Evolutionary conservation across 1,140 invertebrate genomes (phyloP).

Genomic region (Sitophilus oryzae): DNA sequence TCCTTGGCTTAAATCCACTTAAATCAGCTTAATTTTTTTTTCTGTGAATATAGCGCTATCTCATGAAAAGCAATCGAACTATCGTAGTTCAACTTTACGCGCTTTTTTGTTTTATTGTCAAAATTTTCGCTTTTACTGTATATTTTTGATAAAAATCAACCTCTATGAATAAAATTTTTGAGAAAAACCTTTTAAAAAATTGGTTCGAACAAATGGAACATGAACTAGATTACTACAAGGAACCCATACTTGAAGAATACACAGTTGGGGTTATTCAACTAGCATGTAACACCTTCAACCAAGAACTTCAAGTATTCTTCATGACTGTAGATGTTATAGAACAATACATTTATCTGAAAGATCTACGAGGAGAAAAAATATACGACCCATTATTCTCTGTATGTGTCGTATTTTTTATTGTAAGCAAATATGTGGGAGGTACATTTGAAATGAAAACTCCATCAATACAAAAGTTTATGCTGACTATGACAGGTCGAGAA

Average conservation of each 20-base stretch:
- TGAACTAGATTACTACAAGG: conserved; percentile 16
- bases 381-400: conserved; percentile 26
- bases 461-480: conserved; percentile 24
- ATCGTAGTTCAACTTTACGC: too few species aligned
- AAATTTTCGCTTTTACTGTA: too few species aligned
- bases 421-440: conserved; percentile 32
- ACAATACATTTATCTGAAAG: conserved; percentile 31
- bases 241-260: conserved; percentile 30
- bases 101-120: too few species aligned
- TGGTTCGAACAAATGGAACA: conserved; percentile 28
- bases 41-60: too few species aligned
- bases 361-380: conserved; percentile 19
- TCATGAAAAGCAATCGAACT: too few species aligned
- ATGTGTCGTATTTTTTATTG: conserved; percentile 28
- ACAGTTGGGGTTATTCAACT: conserved; percentile 29
- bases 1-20: too few species aligned
- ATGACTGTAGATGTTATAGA: conserved; percentile 31
- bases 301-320: conserved; percentile 34
- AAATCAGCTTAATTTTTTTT: too few species aligned
- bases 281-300: conserved; percentile 31
- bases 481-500: conserved; percentile 17
- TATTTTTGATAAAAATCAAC: too few species aligned
- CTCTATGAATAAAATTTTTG: conserved; percentile 15
- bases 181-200: conserved; percentile 26
- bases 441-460: conserved; percentile 27